These are phyloP conservation scores for Macrostomum lignano DNA, from an alignment of 1,140 invertebrate genomes.

Conservation along the genomic window DNA sequence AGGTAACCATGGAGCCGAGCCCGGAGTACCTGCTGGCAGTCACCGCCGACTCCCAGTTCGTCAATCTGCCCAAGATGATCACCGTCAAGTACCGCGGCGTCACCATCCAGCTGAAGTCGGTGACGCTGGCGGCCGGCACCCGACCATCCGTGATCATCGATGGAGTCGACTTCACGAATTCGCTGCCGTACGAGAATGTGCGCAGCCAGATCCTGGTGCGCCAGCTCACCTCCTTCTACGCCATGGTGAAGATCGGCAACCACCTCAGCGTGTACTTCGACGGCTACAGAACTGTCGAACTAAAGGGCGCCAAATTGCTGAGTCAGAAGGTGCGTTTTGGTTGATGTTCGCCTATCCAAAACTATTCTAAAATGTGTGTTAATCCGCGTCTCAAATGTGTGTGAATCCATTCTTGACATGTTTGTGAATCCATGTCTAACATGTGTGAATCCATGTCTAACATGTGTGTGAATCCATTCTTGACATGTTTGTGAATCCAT, in stretches of 20 bases:
- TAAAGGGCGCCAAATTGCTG: too few relatives aligned
- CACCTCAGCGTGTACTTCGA: conserved; percentile 1
- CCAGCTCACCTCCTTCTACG: not conserved
- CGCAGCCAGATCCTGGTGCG: not conserved
- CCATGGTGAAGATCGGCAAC: not conserved
- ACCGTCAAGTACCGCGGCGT: not conserved
- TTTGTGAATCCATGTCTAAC: too few relatives aligned
- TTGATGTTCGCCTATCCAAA: too few relatives aligned
- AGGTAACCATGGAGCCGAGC: not conserved
- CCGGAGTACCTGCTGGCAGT: not conserved
- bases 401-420: too few relatives aligned
- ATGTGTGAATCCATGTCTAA: too few relatives aligned
- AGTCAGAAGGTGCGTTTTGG: too few relatives aligned
- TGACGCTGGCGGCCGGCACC: not conserved
- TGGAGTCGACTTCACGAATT: not conserved
- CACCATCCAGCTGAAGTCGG: not conserved
- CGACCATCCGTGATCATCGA: not conserved
- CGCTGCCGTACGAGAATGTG: not conserved
- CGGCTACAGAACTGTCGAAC: not conserved
- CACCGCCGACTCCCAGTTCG: too few relatives aligned
- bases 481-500: too few relatives aligned
- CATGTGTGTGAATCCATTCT: too few relatives aligned
- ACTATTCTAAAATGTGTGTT: too few relatives aligned
- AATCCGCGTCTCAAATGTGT: too few relatives aligned
- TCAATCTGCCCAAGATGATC: not conserved